These are phyloP conservation scores for Aphelinus certus DNA, from an alignment of 1,140 invertebrate species.

Conservation along the genomic window DNA sequence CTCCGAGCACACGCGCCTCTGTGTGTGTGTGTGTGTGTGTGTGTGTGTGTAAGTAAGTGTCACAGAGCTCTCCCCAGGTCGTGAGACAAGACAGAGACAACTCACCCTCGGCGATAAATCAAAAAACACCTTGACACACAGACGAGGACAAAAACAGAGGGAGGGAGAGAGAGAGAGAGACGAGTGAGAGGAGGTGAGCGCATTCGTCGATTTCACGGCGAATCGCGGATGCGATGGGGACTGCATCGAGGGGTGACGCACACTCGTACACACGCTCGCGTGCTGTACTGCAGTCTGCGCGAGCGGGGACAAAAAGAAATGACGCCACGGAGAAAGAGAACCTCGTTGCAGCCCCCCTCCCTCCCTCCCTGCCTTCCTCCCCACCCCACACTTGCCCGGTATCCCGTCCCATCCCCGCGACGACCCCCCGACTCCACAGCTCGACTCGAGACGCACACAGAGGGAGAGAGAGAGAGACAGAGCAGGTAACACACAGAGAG, in stretches of 20 bases:
- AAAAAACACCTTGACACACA: slow-evolving; percentile 30
- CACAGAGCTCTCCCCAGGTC: too few species aligned
- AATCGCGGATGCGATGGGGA: slow-evolving; percentile 14
- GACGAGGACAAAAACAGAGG: background rate
- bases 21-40: too few species aligned
- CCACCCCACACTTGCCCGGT: too few species aligned
- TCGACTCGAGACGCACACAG: too few species aligned
- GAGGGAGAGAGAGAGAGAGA: too few species aligned
- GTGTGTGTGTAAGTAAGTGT: too few species aligned
- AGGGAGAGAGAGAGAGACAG: too few species aligned
- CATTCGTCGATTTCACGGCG: background rate
- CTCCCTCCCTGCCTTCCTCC: too few species aligned
- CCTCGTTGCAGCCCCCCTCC: too few species aligned
- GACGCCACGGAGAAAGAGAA: background rate
- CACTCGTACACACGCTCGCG: background rate
- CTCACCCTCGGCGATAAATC: slow-evolving; percentile 28
- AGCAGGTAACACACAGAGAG: background rate
- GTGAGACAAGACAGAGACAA: background rate
- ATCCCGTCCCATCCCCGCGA: too few species aligned
- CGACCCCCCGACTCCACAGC: too few species aligned
- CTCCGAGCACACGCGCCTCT: background rate
- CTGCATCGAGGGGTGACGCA: background rate
- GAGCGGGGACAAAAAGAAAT: background rate
- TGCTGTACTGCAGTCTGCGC: background rate
- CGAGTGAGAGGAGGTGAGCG: background rate